Percentiles rank a stretch among this genome's conserved stretches.
These are phyloP conservation scores for Athene cunicularia DNA, from an alignment of 2,113 vertebrate species.

Conservation along the genomic window DNA sequence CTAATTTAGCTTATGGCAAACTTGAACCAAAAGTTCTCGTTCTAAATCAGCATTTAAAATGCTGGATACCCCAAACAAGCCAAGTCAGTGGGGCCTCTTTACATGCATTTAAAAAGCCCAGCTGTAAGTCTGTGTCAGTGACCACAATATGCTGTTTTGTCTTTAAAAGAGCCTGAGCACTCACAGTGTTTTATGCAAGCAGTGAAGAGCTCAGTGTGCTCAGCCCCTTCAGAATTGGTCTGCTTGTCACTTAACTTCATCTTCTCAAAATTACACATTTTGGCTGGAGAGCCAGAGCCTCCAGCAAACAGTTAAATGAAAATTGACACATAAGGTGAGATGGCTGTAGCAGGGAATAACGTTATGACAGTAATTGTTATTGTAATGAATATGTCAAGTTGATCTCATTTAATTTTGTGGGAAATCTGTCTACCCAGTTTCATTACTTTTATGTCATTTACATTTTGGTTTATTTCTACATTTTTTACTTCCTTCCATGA, in stretches of 20 bases:
- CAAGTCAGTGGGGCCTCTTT: neutral
- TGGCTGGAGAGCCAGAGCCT: neutral
- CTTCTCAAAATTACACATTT: neutral
- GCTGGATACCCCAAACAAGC: neutral
- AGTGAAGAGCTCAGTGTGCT: neutral
- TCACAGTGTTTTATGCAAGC: neutral
- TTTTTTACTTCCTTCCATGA: neutral
- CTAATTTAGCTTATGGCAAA: neutral
- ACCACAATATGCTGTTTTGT: neutral
- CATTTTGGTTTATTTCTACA: constrained; percentile 1
- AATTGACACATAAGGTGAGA: neutral
- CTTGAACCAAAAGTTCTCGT: neutral
- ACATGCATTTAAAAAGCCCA: neutral
- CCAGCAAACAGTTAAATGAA: constrained; percentile 11
- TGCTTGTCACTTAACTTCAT: neutral
- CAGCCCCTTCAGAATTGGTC: neutral
- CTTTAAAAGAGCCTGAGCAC: neutral
- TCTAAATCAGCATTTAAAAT: neutral
- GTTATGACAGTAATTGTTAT: neutral
- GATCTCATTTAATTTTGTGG: constrained; percentile 8
- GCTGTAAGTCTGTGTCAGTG: neutral
- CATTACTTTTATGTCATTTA: constrained; percentile 1
- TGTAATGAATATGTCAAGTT: neutral
- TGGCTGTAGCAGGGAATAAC: neutral
- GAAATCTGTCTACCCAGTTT: neutral